These are phyloP conservation scores for Habrosyne pyritoides DNA, from an alignment of 2,888 invertebrate genomes.

Conservation along the genomic window DNA sequence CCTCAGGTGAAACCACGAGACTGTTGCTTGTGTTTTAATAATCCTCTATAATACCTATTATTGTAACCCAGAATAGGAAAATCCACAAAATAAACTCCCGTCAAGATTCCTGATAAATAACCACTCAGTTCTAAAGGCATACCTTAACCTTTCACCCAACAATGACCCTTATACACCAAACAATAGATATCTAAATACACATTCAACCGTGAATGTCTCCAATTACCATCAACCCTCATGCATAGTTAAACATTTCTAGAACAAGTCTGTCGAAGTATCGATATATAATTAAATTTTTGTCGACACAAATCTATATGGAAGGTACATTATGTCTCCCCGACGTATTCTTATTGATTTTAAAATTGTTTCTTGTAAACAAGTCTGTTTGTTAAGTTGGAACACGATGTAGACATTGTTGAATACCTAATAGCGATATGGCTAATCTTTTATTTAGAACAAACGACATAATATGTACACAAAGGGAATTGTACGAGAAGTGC, in stretches of 20 bases:
- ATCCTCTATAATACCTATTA: too few relatives aligned
- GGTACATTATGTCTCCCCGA: background rate
- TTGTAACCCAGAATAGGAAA: too few relatives aligned
- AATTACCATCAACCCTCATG: conserved; percentile 34
- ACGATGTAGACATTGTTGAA: background rate
- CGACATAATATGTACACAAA: background rate
- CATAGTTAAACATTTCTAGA: conserved; percentile 42
- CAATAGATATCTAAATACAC: conserved; percentile 4
- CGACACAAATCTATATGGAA: background rate
- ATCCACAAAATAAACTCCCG: too few relatives aligned
- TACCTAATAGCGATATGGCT: background rate
- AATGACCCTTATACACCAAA: background rate
- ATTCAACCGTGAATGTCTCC: conserved; percentile 14
- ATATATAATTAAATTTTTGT: conserved; percentile 7
- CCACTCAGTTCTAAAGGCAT: too few relatives aligned
- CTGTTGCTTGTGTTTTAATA: too few relatives aligned
- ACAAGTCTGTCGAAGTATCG: conserved; percentile 36
- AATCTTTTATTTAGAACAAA: background rate
- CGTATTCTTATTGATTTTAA: background rate
- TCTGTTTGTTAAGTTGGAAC: background rate
- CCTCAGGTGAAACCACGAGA: too few relatives aligned
- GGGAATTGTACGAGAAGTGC: background rate
- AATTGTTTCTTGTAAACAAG: background rate
- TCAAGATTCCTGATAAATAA: too few relatives aligned
- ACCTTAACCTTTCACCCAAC: background rate